phyloP scores from a whole-genome alignment of 2,113 vertebrate species.

The Ondatra zibethicus region DNA sequence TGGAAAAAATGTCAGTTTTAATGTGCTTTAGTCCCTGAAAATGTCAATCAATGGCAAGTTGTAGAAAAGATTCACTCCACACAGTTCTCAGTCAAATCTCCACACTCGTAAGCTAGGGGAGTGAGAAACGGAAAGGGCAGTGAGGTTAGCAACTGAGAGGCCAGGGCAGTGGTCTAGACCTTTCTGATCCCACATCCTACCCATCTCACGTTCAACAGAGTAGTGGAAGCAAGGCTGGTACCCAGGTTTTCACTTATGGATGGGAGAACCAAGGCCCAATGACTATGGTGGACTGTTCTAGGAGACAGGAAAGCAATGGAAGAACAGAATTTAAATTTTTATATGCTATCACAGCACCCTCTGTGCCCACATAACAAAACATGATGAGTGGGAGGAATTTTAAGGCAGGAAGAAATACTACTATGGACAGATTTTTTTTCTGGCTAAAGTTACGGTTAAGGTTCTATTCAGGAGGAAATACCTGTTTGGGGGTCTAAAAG shows the following conservation, averaged over 20 bases:
- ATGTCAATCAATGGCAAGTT: slow-evolving; percentile 55
- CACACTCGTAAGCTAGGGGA: neutral
- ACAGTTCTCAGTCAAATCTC: slow-evolving; percentile 7
- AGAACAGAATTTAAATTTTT: neutral
- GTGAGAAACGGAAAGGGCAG: neutral
- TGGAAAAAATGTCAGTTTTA: slow-evolving; percentile 47
- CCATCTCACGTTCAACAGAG: neutral
- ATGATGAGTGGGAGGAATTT: neutral
- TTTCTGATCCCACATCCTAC: neutral
- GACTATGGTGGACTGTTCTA: neutral
- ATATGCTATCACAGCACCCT: neutral
- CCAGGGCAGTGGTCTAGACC: neutral
- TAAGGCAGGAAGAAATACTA: neutral
- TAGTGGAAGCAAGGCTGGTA: neutral
- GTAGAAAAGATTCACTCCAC: slow-evolving; percentile 9
- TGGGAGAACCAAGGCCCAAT: neutral
- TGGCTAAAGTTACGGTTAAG: neutral
- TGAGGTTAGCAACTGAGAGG: neutral
- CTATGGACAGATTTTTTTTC: neutral
- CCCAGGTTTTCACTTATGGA: neutral
- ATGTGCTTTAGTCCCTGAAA: slow-evolving; percentile 53
- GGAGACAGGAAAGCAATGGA: neutral
- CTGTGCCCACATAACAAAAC: neutral
- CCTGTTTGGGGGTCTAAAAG: neutral
- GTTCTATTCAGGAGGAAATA: neutral